These are phyloP conservation scores for Orthonevra nobilis DNA, from an alignment of 2,888 invertebrate species.

Conservation along the genomic window DNA sequence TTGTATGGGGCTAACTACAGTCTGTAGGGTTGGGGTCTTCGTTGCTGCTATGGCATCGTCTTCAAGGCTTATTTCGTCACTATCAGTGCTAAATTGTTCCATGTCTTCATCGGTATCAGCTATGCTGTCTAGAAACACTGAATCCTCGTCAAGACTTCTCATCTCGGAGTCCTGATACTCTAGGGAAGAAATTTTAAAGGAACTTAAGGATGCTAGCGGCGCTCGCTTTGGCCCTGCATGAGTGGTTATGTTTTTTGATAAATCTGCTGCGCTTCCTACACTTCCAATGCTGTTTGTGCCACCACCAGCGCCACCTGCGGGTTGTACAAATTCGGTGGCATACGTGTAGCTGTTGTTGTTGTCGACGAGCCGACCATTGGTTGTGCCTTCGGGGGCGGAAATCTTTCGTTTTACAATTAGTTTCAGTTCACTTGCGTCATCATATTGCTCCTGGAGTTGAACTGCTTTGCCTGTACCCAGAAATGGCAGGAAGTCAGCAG, in stretches of 20 bases:
- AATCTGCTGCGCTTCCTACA: slow-evolving; percentile 73
- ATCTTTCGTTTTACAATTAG: slow-evolving; percentile 77
- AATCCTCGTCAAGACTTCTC: slow-evolving; percentile 89
- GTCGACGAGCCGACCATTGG: slow-evolving; percentile 67
- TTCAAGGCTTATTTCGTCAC: slow-evolving; percentile 82
- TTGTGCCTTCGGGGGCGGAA: slow-evolving; percentile 72
- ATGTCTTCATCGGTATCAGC: slow-evolving; percentile 91
- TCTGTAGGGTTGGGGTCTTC: slow-evolving; percentile 54
- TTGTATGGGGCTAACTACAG: slow-evolving; percentile 46
- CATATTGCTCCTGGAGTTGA: slow-evolving; percentile 46
- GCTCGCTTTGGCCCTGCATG: slow-evolving; percentile 82
- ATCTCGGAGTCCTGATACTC: slow-evolving; percentile 86
- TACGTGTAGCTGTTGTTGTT: slow-evolving; percentile 77
- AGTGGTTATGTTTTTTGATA: slow-evolving; percentile 76
- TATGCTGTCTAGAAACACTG: slow-evolving; percentile 88
- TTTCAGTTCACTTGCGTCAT: slow-evolving; percentile 76
- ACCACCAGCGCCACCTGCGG: slow-evolving; percentile 73
- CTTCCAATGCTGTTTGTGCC: slow-evolving; percentile 76
- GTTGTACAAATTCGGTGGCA: slow-evolving; percentile 69
- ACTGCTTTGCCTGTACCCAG: slow-evolving; percentile 64
- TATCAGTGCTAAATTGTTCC: slow-evolving; percentile 91
- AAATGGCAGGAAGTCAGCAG: slow-evolving; percentile 77
- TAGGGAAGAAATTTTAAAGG: slow-evolving; percentile 86
- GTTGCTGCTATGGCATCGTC: slow-evolving; percentile 60
- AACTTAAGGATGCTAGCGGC: slow-evolving; percentile 90